A percentile compares a stretch with the other conserved stretches of the same genome.
Evolutionary conservation across 2,113 vertebrate genomes (phyloP).

Genomic region (Chelonoidis abingdonii): DNA sequence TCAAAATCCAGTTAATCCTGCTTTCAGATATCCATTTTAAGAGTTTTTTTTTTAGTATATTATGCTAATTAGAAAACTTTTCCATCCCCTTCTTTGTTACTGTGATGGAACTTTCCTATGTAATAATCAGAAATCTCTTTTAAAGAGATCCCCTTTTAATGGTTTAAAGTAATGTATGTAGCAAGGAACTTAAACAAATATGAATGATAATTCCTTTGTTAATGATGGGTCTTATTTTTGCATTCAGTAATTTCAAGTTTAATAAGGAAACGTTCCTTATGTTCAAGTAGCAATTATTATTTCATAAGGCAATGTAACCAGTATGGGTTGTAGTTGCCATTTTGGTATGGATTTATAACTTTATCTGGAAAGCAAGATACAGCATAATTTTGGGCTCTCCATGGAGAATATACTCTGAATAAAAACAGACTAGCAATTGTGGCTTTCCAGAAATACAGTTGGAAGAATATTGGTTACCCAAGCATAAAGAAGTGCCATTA

Average conservation of each 20-base stretch:
- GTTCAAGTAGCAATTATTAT: accelerated
- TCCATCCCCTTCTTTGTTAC: not conserved
- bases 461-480: accelerated
- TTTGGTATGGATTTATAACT: not conserved
- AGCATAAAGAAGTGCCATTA: not conserved
- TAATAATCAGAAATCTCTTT: not conserved
- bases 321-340: not conserved
- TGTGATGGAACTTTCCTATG: not conserved
- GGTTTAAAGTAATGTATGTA: not conserved
- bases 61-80: not conserved
- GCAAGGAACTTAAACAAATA: not conserved
- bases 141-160: not conserved
- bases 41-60: not conserved
- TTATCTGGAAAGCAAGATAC: not conserved
- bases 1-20: not conserved
- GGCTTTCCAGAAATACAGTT: not conserved
- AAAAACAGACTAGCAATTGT: not conserved
- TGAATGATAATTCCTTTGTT: not conserved
- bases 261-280: accelerated
- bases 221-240: not conserved
- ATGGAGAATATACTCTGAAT: not conserved
- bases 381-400: not conserved
- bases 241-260: not conserved
- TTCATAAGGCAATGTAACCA: not conserved
- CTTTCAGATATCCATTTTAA: not conserved